Evolutionary conservation across 2,888 invertebrate genomes (phyloP), one percentile per base, ranked within the genome.

Genomic region (Cordylochernes scorpioides): DNA sequence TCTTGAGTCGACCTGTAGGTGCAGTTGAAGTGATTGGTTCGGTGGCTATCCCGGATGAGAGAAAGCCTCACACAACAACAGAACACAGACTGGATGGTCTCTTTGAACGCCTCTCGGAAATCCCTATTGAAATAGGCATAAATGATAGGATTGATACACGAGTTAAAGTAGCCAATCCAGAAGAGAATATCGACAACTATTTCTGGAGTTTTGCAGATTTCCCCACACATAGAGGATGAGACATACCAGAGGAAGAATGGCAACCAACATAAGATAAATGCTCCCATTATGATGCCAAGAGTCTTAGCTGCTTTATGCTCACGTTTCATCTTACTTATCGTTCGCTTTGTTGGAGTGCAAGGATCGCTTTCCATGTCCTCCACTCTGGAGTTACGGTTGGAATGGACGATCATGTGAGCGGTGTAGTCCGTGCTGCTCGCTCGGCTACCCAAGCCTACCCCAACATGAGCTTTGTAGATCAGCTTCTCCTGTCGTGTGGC

Each of bases 91-190:
- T 36, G 39, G 30, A 84, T 56, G 9, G 82, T 82, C 50, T 75
- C 78, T 55, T 75, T 78, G 61, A 94, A 91, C 29, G 94, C 91
- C 52, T 82, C 78, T 53, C 94, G 68, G 57, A 97, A 94, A 59
- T 94, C 94, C 45, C 86, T 67, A 57, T 91, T 91, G 61, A 91
- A 91, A 58, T 88, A 91, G 42, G 91, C 91, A 45, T 63, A 62
- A 46, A 94, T 86, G 27, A 91, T 62, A 2, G 94, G 94, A 58
- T 97, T 94, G 31, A 94, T 62, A 27, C 86, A 86, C 3, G 88
- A 88, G 54, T 97, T 94, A 53, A 82, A 80, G 56, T 94, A 94
- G 33, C 94, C 94, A 51, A 94, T 78, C 94, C 94, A 94, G 59
- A 94, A 94, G 45, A 91, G 67, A 32, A 82, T 65, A 35, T 75